A percentile compares a stretch with the other conserved stretches of the same genome.
phyloP scores from a whole-genome alignment of 2,888 invertebrate species.

The Salpingus planirostris region DNA sequence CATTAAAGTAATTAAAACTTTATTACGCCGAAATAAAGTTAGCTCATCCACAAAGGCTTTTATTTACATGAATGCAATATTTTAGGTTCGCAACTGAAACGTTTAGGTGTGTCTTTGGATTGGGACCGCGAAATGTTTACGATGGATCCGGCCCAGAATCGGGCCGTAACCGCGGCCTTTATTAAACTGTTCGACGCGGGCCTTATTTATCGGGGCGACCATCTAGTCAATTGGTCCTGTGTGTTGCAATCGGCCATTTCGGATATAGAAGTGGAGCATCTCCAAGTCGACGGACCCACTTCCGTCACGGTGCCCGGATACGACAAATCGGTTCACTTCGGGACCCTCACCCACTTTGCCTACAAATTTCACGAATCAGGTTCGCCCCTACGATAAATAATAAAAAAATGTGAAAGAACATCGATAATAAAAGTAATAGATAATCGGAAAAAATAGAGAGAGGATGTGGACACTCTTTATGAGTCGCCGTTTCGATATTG shows the following conservation, averaged over 20 bases:
- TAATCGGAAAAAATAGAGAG: too few relatives aligned
- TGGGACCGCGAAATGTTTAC: constrained; percentile 94
- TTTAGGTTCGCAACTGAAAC: constrained; percentile 57
- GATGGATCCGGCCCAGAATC: constrained; percentile 84
- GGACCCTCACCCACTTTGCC: constrained; percentile 84
- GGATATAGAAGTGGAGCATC: constrained; percentile 97
- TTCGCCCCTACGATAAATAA: constrained; percentile 14
- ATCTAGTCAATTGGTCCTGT: constrained; percentile 98
- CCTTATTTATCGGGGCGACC: constrained; percentile 75
- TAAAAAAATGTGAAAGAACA: too few relatives aligned
- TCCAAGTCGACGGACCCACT: constrained; percentile 79
- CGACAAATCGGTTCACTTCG: constrained; percentile 78
- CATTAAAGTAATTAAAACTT: too few relatives aligned
- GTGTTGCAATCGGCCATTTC: constrained; percentile 94
- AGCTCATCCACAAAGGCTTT: too few relatives aligned
- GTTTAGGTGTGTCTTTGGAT: constrained; percentile 86
- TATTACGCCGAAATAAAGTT: too few relatives aligned
- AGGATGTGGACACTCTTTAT: too few relatives aligned
- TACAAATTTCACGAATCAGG: constrained; percentile 65
- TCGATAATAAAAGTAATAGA: too few relatives aligned
- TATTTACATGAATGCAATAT: too few relatives aligned
- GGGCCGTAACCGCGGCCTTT: constrained; percentile 92
- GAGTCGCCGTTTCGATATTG: too few relatives aligned
- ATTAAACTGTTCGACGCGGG: constrained; percentile 52
- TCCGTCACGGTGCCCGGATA: constrained; percentile 86